Base-by-base conservation (phyloP, 2,113 vertebrate genomes). In the Pelecanoides urinatrix region DNA sequence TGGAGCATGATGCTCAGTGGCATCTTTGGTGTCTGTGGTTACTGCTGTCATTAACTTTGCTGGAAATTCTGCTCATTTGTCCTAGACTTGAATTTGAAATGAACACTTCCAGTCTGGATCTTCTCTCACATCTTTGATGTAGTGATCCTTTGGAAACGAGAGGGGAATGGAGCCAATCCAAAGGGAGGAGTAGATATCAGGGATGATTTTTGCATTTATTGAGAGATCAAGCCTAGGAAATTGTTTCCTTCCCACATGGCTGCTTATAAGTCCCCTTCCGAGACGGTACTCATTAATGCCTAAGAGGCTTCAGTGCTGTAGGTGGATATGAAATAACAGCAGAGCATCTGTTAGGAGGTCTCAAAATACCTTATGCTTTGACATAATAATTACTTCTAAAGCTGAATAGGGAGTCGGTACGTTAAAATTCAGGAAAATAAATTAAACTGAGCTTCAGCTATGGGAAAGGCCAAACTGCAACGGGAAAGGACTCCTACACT, bases 221-320 rank as follows among this genome's bases (percentile, higher is more conserved):
- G 86, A 94, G 88, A 85, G 73, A 95, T 96, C 80, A 91, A 92
- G 53, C 79, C 86, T 45, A 78, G 83, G 80, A 96, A 94, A 96
- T 94, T 61, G 95, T 91, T 92, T 91, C 76, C 83, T 89, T 94
- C 95, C 95, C 96, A 93, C 80, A 21, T 20, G 80, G 86, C 76
- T 87, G 70, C 89, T 92, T 21, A 0, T 61, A 56, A 91, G 90
- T 92, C 91, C 79, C 66, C 86, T 86, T 75, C 73, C 56, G 94
- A 94, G 88, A 72, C 2, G 1, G 8, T 3, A 8, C 61, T 93
- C 92, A 67, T 94, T 92, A 94, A 92, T 96, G 96, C 88, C 88
- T 90, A 5, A 77, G 95, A 95, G 88, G 88, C 66, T 89, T 29
- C 83, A 34, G 68, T 49, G 92, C 86, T 1, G 13, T 76, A 89